phyloP scores from a whole-genome alignment of 2,888 invertebrate genomes.

The Aricia artaxerxes region DNA sequence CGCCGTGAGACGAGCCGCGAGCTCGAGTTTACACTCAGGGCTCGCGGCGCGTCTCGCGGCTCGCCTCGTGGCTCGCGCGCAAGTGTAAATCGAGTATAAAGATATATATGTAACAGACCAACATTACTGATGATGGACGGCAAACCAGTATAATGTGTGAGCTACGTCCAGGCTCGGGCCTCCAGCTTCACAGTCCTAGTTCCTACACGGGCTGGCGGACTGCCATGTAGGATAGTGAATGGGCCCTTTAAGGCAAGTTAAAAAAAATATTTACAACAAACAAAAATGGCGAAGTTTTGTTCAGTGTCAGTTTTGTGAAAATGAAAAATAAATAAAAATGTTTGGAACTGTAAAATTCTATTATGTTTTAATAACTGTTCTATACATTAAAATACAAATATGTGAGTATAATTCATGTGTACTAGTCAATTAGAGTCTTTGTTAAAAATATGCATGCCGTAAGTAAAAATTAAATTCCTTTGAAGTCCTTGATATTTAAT shows the following conservation, averaged over 20 bases:
- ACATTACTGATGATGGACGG: no score
- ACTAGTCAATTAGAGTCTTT: neutral
- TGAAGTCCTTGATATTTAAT: conserved; percentile 32
- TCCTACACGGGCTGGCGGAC: no score
- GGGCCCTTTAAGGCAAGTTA: neutral
- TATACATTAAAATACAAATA: conserved; percentile 53
- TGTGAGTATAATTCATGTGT: conserved; percentile 57
- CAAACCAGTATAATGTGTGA: no score
- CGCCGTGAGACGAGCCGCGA: no score
- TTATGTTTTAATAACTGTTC: conserved; percentile 56
- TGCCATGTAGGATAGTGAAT: no score
- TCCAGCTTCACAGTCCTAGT: no score
- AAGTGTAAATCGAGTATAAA: no score
- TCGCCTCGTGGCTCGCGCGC: no score
- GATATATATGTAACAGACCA: no score
- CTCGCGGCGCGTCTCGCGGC: no score
- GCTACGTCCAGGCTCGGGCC: no score
- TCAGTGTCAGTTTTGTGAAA: conserved; percentile 63
- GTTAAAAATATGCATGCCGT: neutral
- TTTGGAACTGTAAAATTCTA: conserved; percentile 56
- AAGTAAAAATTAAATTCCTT: conserved; percentile 22
- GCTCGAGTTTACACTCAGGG: no score
- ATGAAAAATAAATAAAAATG: conserved; percentile 75
- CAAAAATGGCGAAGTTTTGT: conserved; percentile 68
- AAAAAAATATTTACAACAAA: conserved; percentile 46